Evolutionary conservation across 2,888 invertebrate genomes (phyloP), one percentile per base, ranked within the genome.

Genomic region (Andrena haemorrhoa): DNA sequence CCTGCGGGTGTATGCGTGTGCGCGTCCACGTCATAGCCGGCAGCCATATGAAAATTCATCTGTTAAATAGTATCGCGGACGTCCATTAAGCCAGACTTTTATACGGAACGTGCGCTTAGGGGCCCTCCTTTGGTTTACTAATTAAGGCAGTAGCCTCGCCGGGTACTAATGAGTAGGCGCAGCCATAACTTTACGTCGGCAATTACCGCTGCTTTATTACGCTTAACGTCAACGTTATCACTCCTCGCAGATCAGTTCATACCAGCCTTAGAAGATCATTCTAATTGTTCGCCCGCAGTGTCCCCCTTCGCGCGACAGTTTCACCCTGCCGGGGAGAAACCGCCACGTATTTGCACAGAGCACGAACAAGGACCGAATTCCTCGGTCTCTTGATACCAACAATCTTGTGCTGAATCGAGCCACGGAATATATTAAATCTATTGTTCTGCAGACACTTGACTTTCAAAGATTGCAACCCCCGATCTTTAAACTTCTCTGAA

Each of bases 121-220:
- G 83, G 82, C 64, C 64, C 79, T 79, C 76, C 76, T 82, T 84
- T 72, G 83, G 82, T 83, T 87, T 85, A 85, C 87, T 88, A 90
- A 89, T 89, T 90, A 89, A 85, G 75, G 74, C 82, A 82, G 65
- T 79, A 76, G 74, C 83, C 82, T 79, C 58, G 84, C n/a, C 78
- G 79, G 76, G 87, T 88, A 87, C 82, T 89, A 89, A 89, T 88
- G 89, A 90, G 85, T 82, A 75, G 71, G 75, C 65, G 84, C 78
- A 74, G 78, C 77, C 82, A 76, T 85, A 87, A 86, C 74, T 90
- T 89, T 88, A 89, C 86, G 86, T 84, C 83, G 74, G 89, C 86
- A 91, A 91, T 92, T 92, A 90, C 86, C 88, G 83, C 87, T 87
- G 87, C 84, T 86, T 91, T 90, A 92, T 90, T 90, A 83, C 87